These are phyloP conservation scores for Rambutsinella grinnellia DNA, from an alignment of 2,888 invertebrate genomes.

Conservation along the genomic window DNA sequence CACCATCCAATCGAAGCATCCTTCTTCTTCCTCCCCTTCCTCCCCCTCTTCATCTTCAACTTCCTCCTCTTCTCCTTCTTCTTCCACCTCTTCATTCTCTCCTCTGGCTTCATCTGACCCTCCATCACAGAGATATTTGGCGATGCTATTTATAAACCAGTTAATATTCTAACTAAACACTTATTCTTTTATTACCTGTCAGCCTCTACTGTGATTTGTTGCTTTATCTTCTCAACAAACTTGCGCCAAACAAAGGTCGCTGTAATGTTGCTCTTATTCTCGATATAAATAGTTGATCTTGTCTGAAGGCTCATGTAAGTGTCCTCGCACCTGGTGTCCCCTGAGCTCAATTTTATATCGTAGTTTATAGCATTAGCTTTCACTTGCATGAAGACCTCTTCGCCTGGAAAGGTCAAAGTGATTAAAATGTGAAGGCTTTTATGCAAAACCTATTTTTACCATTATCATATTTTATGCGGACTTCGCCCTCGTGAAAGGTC, in stretches of 20 bases:
- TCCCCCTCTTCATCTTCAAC: neutral
- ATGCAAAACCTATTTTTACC: conserved; percentile 35
- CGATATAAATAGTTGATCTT: conserved; percentile 25
- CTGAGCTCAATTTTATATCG: conserved; percentile 25
- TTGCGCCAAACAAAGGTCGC: conserved; percentile 49
- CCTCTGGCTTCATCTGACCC: neutral
- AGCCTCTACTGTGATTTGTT: neutral
- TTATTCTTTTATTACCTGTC: neutral
- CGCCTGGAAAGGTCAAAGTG: conserved; percentile 32
- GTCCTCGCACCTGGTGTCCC: conserved; percentile 38
- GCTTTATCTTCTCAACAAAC: neutral
- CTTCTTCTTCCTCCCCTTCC: neutral
- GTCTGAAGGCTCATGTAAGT: conserved; percentile 55
- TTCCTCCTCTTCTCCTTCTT: neutral
- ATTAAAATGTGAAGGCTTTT: neutral
- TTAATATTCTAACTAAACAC: no score
- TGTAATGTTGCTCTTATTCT: conserved; percentile 46
- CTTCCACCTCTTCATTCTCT: neutral
- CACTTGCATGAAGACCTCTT: conserved; percentile 41
- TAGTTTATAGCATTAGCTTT: conserved; percentile 35
- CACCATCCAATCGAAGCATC: no score
- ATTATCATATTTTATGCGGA: conserved; percentile 60
- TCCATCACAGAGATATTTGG: no score
- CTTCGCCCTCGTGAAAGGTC: conserved; percentile 45
- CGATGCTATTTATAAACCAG: neutral